phyloP scores from a whole-genome alignment of 2,113 vertebrate species.

The Lates calcarifer region DNA sequence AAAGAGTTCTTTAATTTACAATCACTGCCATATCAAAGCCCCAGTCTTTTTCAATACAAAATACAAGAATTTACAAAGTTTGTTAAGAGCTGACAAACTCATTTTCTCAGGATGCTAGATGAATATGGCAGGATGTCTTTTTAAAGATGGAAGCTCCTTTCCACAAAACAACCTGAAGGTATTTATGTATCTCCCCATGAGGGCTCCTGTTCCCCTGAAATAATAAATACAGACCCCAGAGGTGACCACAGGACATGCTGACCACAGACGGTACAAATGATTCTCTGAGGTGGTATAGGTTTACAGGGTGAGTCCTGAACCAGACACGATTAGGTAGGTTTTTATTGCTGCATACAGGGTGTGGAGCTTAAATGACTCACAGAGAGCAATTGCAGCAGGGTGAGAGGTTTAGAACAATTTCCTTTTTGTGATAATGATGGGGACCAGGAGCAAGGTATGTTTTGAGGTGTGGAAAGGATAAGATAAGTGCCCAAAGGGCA shows the following conservation, averaged over 20 bases:
- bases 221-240: constrained; percentile 56
- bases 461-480: constrained; percentile 25
- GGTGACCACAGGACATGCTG: constrained; percentile 29
- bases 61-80: background rate
- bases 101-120: background rate
- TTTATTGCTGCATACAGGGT: constrained; percentile 7
- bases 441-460: background rate
- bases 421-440: constrained; percentile 34
- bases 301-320: constrained; percentile 46
- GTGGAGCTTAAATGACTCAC: constrained; percentile 26
- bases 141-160: constrained; percentile 6
- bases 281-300: constrained; percentile 59
- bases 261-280: constrained; percentile 55
- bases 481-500: constrained; percentile 26
- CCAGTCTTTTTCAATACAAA: background rate
- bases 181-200: constrained; percentile 33
- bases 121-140: constrained; percentile 18
- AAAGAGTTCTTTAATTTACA: constrained; percentile 6
- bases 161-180: constrained; percentile 11
- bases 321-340: constrained; percentile 32
- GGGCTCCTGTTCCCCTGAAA: constrained; percentile 39
- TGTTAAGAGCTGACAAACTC: constrained; percentile 6
- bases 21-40: background rate
- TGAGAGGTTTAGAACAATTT: constrained; percentile 42
- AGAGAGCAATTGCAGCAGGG: background rate